Evolutionary conservation across 1,140 invertebrate genomes (phyloP), one percentile per base, ranked within the genome.

Genomic region (Portunus trituberculatus): DNA sequence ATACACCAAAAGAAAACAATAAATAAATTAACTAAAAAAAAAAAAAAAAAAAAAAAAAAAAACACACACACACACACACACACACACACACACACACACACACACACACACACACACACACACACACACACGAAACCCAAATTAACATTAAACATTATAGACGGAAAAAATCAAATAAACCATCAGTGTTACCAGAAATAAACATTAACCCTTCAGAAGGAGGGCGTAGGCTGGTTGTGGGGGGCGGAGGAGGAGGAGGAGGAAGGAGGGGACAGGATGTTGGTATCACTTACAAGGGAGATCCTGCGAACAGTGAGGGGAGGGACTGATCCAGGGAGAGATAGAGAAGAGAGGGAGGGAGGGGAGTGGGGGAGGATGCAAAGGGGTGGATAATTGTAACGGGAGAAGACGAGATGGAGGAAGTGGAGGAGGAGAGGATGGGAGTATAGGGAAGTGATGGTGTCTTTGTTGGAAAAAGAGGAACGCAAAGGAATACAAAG

Each of bases 271-370:
- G 67, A n/a, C 67, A 76, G 67, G 67, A 76, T 76, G 67, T 76
- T 76, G 67, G 67, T 76, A 76, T 76, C 67, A 76, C 67, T 76
- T 76, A 76, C 67, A 76, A 76, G 67, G 67, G 67, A 39, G 67
- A 76, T 76, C 67, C 67, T 76, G 67, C n/a, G 67, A 76, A 76
- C 67, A n/a, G 10, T 76, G 12, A 76, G 1, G 67, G 8, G 67
- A 1, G n/a, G n/a, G 67, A 76, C 10, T 76, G 67, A 76, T 76
- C 16, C 6, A n/a, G 67, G 20, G 67, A 25, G 67, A 76, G 67
- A 76, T 76, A 76, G 20, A 8, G 67, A 76, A n/a, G 67, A 25
- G 20, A 76, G 59, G 59, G 59, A 76, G 67, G n/a, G 67, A n/a
- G n/a, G 20, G 52, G 52, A 10, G 52, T 59, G 20, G n/a, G 8